Percentiles rank a stretch among this genome's conserved stretches.
Conservation (phyloP, 2,797 vertebrate species). For the Amazonetta brasiliensis region DNA sequence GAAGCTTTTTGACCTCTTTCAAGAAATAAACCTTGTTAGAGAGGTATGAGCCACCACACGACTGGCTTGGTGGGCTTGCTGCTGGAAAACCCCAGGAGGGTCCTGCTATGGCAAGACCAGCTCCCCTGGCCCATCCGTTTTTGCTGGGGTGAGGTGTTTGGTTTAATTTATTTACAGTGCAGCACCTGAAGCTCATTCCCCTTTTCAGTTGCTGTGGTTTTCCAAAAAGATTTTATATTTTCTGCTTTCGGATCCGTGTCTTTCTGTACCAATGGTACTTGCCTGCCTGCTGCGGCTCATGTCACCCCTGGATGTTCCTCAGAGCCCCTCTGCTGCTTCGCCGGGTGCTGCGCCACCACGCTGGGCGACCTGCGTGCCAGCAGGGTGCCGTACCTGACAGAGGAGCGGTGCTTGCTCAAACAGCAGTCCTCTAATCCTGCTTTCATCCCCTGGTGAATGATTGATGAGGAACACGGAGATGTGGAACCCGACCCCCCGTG, state of each 20-base stretch:
- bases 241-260: background rate
- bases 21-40: no score
- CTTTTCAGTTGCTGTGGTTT: background rate
- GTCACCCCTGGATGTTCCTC: no score
- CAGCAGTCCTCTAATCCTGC: background rate
- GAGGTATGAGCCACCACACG: no score
- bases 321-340: no score
- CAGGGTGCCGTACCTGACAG: background rate
- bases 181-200: background rate
- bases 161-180: background rate
- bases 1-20: background rate
- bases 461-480: background rate
- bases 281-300: background rate
- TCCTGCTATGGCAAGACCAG: no score
- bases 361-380: background rate
- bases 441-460: background rate
- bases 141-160: background rate
- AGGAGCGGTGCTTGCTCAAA: constrained; percentile 29
- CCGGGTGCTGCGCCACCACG: background rate
- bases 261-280: background rate
- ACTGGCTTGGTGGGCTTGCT: background rate
- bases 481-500: background rate
- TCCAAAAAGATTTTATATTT: background rate
- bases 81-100: background rate
- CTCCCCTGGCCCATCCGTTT: no score